Evolutionary conservation across 2,113 vertebrate species (phyloP).

Genomic region (Cryptomyrus ogoouensis): DNA sequence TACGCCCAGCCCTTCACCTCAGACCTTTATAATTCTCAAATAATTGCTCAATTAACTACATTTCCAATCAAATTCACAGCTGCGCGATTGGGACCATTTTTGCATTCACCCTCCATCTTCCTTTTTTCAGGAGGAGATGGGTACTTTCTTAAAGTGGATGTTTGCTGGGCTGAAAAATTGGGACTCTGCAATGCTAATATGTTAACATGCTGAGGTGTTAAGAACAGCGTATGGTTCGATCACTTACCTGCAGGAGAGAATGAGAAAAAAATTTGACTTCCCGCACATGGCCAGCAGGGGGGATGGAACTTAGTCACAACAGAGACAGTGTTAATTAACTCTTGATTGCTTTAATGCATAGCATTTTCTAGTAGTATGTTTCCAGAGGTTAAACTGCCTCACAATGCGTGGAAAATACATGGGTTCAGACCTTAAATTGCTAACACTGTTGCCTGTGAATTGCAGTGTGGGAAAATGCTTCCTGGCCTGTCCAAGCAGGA

Average conservation of each 20-base stretch:
- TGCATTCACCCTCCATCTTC: not conserved
- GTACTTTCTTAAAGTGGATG: not conserved
- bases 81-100: no score
- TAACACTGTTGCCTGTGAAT: constrained; percentile 32
- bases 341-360: not conserved
- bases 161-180: not conserved
- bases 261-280: not conserved
- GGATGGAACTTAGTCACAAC: not conserved
- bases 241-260: not conserved
- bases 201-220: not conserved
- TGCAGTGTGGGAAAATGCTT: constrained; percentile 93
- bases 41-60: not conserved
- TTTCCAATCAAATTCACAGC: not conserved
- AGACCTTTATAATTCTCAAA: not conserved
- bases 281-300: not conserved
- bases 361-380: not conserved
- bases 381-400: not conserved
- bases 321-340: not conserved
- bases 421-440: not conserved
- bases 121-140: not conserved
- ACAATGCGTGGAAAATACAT: not conserved
- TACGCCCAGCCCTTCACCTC: not conserved
- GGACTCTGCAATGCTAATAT: not conserved
- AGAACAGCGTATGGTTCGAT: not conserved
- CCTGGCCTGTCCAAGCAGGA: constrained; percentile 94